Conservation (phyloP, 2,888 invertebrate genomes). For the Leucophora obtusa region DNA sequence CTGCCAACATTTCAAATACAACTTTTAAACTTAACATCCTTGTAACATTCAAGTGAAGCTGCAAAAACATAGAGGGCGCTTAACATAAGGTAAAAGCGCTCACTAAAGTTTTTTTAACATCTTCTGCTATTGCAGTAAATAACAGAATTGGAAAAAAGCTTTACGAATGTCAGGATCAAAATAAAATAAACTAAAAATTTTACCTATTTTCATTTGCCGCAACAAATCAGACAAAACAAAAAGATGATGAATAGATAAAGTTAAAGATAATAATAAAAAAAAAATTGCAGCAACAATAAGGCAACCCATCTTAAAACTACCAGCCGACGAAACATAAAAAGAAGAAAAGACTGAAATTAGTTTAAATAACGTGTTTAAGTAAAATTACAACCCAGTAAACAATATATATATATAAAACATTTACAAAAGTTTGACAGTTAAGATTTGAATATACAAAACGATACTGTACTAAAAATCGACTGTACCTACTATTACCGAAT, state of each 20-base stretch:
- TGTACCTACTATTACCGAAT: no score
- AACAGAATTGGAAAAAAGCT: constrained; percentile 38
- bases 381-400: no score
- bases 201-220: constrained; percentile 62
- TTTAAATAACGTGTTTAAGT: constrained; percentile 37
- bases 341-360: background rate
- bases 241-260: constrained; percentile 36
- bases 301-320: constrained; percentile 26
- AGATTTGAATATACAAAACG: no score
- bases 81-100: background rate
- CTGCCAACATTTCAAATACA: constrained; percentile 2
- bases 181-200: constrained; percentile 52
- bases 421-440: no score
- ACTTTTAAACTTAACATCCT: background rate
- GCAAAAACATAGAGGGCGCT: constrained; percentile 40
- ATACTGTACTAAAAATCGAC: no score
- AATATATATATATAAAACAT: no score
- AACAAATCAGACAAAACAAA: constrained; percentile 53
- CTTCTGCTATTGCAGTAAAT: constrained; percentile 1
- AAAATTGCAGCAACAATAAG: constrained; percentile 21
- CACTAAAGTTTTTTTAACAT: constrained; percentile 29
- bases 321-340: constrained; percentile 2
- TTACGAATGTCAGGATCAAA: constrained; percentile 57
- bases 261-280: constrained; percentile 32
- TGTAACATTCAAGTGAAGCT: background rate